A percentile compares a stretch with the other conserved stretches of the same genome.
phyloP scores from a whole-genome alignment of 2,797 vertebrate species.

The Ciconia nigra region DNA sequence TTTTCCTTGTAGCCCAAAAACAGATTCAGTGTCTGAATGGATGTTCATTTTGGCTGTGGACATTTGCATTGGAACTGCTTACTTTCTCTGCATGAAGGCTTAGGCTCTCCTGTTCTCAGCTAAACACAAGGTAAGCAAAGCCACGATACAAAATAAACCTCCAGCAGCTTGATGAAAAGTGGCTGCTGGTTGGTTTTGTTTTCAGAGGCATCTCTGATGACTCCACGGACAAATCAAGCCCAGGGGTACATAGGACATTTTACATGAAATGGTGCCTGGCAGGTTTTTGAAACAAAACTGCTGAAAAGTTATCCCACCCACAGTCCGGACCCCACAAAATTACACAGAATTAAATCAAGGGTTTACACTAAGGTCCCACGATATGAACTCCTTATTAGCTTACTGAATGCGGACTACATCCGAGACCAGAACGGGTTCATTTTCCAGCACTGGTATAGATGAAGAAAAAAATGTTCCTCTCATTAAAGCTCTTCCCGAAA shows the following conservation, averaged over 20 bases:
- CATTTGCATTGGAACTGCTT: background rate
- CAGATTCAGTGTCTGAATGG: background rate
- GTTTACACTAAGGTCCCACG: background rate
- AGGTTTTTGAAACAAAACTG: background rate
- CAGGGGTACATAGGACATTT: background rate
- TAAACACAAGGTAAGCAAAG: background rate
- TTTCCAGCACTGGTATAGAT: background rate
- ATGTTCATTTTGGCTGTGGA: background rate
- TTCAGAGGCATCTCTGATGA: background rate
- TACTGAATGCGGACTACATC: rapidly evolving
- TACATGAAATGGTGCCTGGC: background rate
- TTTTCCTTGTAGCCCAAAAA: background rate
- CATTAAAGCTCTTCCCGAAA: background rate
- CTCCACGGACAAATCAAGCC: background rate
- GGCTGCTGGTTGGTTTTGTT: background rate
- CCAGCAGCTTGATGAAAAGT: background rate
- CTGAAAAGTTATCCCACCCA: background rate
- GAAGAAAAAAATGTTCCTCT: background rate
- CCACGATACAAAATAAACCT: background rate
- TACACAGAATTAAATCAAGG: background rate
- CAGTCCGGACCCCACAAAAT: background rate
- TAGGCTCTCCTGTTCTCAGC: background rate
- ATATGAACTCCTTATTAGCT: background rate
- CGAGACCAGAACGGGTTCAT: background rate
- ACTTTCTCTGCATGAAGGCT: background rate